Conservation (phyloP, 2,888 invertebrate species). For the Tinea semifulvella region DNA sequence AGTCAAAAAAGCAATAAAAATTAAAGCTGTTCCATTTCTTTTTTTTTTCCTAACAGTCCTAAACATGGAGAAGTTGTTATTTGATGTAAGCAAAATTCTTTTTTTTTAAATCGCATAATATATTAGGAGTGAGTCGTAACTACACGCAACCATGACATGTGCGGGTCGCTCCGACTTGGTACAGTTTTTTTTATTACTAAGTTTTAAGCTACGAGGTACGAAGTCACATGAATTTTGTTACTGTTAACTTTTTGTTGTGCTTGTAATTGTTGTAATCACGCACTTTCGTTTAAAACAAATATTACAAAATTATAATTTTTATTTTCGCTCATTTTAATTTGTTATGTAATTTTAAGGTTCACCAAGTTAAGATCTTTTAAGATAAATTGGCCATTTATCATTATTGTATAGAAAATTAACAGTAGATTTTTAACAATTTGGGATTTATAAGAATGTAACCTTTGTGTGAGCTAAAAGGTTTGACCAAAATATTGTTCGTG, state of each 20-base stretch:
- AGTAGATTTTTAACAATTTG: no score
- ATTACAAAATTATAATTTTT: background rate
- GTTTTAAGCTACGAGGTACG: background rate
- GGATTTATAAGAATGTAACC: background rate
- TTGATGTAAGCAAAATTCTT: no score
- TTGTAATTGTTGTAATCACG: constrained; percentile 30
- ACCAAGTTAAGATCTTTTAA: constrained; percentile 48
- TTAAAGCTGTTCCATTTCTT: no score
- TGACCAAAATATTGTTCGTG: constrained; percentile 7
- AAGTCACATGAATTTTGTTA: constrained; percentile 39
- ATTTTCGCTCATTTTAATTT: constrained; percentile 27
- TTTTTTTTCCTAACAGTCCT: no score
- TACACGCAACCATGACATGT: background rate
- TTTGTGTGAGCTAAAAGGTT: constrained; percentile 1
- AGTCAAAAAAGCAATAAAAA: no score
- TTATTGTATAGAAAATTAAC: constrained; percentile 9
- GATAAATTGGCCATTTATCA: constrained; percentile 31
- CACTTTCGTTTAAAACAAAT: background rate
- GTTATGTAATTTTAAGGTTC: constrained; percentile 65
- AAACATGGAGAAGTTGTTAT: no score
- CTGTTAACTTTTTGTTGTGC: constrained; percentile 53
- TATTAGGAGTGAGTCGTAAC: background rate
- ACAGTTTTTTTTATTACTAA: background rate
- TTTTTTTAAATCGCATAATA: no score
- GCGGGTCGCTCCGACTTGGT: background rate